phyloP scores from a whole-genome alignment of 2,888 invertebrate species.

The Ormia ochracea region DNA sequence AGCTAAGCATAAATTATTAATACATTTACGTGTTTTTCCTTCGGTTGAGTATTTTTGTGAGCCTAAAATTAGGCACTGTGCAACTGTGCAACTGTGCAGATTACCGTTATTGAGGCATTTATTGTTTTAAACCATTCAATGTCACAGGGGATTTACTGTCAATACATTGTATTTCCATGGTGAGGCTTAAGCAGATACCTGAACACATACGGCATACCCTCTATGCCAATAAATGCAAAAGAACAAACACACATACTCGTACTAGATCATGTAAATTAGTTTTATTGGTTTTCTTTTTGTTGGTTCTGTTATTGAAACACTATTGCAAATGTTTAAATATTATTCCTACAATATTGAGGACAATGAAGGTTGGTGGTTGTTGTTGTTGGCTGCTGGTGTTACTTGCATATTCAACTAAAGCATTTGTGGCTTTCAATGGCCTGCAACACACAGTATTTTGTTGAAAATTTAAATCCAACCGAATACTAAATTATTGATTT shows the following conservation, averaged over 20 bases:
- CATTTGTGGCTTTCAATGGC: constrained; percentile 21
- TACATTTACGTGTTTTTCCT: neutral
- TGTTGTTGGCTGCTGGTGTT: neutral
- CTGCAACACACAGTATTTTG: neutral
- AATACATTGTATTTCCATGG: constrained; percentile 7
- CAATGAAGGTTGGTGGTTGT: neutral
- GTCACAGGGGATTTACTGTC: constrained; percentile 50
- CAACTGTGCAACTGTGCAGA: neutral
- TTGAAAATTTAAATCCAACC: constrained; percentile 6
- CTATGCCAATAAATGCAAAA: neutral
- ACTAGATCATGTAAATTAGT: constrained; percentile 20
- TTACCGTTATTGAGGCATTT: constrained; percentile 43
- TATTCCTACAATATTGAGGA: constrained; percentile 13
- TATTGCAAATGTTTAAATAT: constrained; percentile 29
- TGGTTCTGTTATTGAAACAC: constrained; percentile 1
- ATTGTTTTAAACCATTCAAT: constrained; percentile 41
- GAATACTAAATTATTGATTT: constrained; percentile 26
- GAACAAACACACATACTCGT: too few relatives aligned
- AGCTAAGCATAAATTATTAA: neutral
- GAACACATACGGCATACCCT: neutral
- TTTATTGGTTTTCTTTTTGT: neutral
- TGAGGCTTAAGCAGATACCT: neutral
- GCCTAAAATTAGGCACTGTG: neutral
- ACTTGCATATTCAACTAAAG: constrained; percentile 7
- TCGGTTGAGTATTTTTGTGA: neutral